Percentiles rank a stretch among this genome's conserved stretches.
Evolutionary conservation across 2,888 invertebrate species (phyloP).

Genomic region (Tenthredo mesomela): DNA sequence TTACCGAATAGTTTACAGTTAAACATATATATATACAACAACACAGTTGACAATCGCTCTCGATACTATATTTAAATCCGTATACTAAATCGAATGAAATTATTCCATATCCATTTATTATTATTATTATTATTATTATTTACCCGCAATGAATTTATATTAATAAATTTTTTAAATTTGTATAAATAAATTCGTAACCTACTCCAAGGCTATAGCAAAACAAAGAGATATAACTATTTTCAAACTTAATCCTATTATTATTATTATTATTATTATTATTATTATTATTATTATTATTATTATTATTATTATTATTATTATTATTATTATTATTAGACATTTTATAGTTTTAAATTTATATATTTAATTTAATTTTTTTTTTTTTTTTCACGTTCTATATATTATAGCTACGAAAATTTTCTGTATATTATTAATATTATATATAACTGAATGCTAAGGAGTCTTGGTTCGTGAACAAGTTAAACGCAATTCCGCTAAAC

Average conservation of each 20-base stretch:
- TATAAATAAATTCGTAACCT: constrained; percentile 7
- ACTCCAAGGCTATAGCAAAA: constrained; percentile 11
- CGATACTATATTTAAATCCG: constrained; percentile 6
- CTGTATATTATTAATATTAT: no score
- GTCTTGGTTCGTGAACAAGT: constrained; percentile 36
- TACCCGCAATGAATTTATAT: neutral
- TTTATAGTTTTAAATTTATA: neutral
- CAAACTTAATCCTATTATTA: neutral
- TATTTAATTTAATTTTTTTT: neutral
- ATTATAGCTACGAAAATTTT: neutral
- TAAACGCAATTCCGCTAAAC: constrained; percentile 46
- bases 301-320: neutral
- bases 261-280: no score
- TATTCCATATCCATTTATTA: neutral
- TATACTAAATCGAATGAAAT: neutral
- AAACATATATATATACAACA: no score
- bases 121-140: no score
- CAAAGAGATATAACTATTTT: constrained; percentile 6
- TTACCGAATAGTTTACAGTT: constrained; percentile 65
- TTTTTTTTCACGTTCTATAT: constrained; percentile 2
- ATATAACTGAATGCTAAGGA: neutral
- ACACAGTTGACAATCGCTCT: constrained; percentile 1
- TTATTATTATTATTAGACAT: neutral
- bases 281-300: neutral
- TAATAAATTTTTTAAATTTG: neutral